phyloP scores from a whole-genome alignment of 2,113 vertebrate species.

The Penelope pileata region DNA sequence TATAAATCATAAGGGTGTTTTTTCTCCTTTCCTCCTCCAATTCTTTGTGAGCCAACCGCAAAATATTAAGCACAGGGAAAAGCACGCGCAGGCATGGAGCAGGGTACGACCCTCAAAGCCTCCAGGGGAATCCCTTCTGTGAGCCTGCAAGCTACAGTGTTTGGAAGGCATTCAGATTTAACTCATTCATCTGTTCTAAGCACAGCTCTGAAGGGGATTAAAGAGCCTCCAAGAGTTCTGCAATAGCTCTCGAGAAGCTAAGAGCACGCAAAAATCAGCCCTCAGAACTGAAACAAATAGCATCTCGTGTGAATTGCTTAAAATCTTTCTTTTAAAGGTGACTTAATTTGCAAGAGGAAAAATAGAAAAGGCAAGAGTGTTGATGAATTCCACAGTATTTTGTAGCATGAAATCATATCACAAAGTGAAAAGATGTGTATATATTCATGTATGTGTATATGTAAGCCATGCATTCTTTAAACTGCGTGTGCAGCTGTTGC shows the following conservation, averaged over 20 bases:
- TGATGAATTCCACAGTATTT: not conserved
- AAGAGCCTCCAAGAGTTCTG: conserved; percentile 7
- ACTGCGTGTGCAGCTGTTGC: not conserved
- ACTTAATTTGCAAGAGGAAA: not conserved
- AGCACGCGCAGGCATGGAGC: not conserved
- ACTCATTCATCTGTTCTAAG: not conserved
- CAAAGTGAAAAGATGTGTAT: not conserved
- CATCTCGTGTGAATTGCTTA: not conserved
- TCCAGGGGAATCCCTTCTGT: not conserved
- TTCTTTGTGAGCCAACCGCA: not conserved
- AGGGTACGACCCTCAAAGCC: not conserved
- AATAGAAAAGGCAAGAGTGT: not conserved
- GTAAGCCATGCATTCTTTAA: not conserved
- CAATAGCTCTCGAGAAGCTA: not conserved
- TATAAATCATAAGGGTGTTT: not conserved
- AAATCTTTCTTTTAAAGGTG: not conserved
- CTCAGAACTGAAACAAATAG: not conserved
- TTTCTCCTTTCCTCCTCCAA: not conserved
- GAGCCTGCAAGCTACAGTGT: not conserved
- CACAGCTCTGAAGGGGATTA: not conserved
- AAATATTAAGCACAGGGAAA: not conserved
- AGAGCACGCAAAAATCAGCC: not conserved
- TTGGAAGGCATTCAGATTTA: not conserved
- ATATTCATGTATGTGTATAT: not conserved
- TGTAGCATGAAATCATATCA: not conserved